Evolutionary conservation across 2,888 invertebrate species (phyloP).

Genomic region (Osmoderma eremita): DNA sequence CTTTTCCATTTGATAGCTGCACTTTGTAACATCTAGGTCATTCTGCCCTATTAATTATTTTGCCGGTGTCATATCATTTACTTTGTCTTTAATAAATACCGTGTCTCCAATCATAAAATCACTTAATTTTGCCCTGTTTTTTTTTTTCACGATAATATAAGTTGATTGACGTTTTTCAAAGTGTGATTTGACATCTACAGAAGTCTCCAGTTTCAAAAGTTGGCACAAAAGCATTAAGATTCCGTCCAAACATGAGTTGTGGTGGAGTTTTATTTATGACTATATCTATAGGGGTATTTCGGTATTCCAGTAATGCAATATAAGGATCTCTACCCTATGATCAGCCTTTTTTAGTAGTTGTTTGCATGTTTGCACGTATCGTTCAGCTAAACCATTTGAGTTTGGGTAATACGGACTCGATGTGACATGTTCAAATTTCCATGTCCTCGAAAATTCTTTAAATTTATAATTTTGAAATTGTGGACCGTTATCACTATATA

Average conservation of each 20-base stretch:
- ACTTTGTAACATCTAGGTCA: slow-evolving; percentile 14
- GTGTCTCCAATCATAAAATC: neutral
- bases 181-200: no score
- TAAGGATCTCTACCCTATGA: neutral
- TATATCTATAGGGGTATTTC: no score
- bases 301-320: no score
- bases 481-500: slow-evolving; percentile 16
- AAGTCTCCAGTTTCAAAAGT: no score
- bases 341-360: slow-evolving; percentile 1
- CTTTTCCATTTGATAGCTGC: neutral
- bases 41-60: slow-evolving; percentile 4
- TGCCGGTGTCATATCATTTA: slow-evolving; percentile 1
- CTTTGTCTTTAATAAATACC: slow-evolving; percentile 4
- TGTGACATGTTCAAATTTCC: slow-evolving; percentile 25
- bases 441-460: slow-evolving; percentile 17
- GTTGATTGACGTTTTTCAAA: neutral
- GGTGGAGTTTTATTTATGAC: no score
- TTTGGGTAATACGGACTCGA: slow-evolving; percentile 10
- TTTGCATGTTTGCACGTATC: slow-evolving; percentile 2
- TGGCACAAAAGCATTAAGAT: no score
- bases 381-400: slow-evolving; percentile 8
- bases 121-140: neutral
- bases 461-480: slow-evolving; percentile 27
- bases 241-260: no score
- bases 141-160: slow-evolving; percentile 2